phyloP scores from a whole-genome alignment of 2,797 vertebrate species.

The Tiaroga cobitis region DNA sequence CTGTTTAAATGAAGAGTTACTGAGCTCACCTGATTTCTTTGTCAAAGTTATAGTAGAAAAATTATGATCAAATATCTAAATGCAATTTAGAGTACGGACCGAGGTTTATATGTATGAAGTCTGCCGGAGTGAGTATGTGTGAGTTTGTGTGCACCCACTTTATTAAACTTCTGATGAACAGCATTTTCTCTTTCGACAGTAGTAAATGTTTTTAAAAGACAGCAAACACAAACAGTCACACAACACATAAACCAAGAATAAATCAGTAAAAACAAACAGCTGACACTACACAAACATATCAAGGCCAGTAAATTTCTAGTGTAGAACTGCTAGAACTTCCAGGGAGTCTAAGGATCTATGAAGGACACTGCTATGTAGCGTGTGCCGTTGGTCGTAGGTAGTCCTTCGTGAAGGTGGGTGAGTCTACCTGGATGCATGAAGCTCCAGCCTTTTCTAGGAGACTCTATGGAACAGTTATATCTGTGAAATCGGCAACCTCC shows the following conservation, averaged over 20 bases:
- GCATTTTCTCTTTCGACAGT: constrained; percentile 52
- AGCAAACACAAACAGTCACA: constrained; percentile 54
- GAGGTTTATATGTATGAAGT: constrained; percentile 30
- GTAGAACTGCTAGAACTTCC: constrained; percentile 21
- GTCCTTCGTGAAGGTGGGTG: constrained; percentile 96
- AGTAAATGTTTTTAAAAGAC: constrained; percentile 56
- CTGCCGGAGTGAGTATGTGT: neutral
- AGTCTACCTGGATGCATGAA: constrained; percentile 98
- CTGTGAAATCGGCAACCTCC: constrained; percentile 96
- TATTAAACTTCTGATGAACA: constrained; percentile 29
- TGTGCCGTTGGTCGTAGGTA: constrained; percentile 93
- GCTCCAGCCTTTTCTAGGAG: constrained; percentile 96
- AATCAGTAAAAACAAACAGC: constrained; percentile 45
- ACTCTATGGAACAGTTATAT: constrained; percentile 94
- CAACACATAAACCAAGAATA: constrained; percentile 41
- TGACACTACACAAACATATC: constrained; percentile 14
- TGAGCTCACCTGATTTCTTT: neutral
- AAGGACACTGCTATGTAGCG: constrained; percentile 98
- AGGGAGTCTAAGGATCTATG: constrained; percentile 87
- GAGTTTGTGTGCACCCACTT: constrained; percentile 19
- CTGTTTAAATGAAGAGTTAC: constrained; percentile 11
- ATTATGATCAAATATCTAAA: constrained; percentile 4
- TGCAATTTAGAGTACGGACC: neutral
- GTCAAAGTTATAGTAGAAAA: neutral
- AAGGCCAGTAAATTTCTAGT: neutral